A percentile compares a stretch with the other conserved stretches of the same genome.
Evolutionary conservation across 2,113 vertebrate species (phyloP).

Genomic region (Halichoeres trimaculatus): DNA sequence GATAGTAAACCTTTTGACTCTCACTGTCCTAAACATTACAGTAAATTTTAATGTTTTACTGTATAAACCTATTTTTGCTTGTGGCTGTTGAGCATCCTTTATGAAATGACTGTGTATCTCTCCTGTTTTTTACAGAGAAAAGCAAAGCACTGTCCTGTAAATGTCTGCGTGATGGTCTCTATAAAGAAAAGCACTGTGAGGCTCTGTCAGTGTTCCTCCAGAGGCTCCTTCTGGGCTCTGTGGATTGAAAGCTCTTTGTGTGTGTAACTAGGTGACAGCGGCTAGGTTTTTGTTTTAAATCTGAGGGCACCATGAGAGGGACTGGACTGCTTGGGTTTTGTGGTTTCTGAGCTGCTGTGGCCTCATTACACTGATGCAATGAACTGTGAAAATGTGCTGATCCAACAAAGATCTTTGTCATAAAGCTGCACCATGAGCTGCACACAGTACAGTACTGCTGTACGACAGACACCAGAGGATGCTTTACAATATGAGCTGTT

Average conservation of each 20-base stretch:
- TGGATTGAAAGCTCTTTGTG: constrained; percentile 51
- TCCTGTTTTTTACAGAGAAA: no score
- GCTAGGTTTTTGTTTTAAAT: constrained; percentile 23
- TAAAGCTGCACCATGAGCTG: constrained; percentile 2
- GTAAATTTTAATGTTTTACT: no score
- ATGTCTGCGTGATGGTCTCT: no score
- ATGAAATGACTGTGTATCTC: no score
- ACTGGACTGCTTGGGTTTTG: constrained; percentile 15
- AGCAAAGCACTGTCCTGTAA: no score
- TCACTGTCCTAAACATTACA: no score
- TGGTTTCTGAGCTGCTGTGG: constrained; percentile 38
- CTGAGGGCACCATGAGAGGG: neutral
- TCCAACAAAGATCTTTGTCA: constrained; percentile 48
- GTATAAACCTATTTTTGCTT: no score
- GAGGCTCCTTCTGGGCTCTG: constrained; percentile 1
- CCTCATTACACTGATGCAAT: constrained; percentile 68
- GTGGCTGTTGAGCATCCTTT: no score
- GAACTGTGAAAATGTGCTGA: constrained; percentile 62
- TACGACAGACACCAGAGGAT: constrained; percentile 25
- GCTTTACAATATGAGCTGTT: constrained; percentile 3
- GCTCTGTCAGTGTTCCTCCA: constrained; percentile 7
- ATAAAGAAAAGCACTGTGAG: no score
- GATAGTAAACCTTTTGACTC: no score
- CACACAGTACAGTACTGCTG: constrained; percentile 6
- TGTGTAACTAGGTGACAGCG: constrained; percentile 38